Conservation (phyloP, 2,888 invertebrate species). For the Quadroppia sp. region DNA sequence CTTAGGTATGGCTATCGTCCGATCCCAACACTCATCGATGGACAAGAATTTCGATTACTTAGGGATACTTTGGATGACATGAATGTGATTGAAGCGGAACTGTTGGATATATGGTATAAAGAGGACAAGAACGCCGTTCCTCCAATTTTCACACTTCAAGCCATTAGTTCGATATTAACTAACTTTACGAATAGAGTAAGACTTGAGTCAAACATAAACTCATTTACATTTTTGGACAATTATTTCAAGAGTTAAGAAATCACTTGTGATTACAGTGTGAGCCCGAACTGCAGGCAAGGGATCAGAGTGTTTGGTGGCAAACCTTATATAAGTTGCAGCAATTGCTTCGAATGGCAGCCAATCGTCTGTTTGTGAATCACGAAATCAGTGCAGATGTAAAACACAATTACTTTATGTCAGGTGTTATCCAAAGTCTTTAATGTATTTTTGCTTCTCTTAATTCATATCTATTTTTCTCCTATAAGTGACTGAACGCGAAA, state of each 20-base stretch:
- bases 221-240: neutral
- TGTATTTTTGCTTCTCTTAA: slow-evolving; percentile 47
- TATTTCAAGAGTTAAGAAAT: too few relatives aligned
- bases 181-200: slow-evolving; percentile 82
- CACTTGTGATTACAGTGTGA: slow-evolving; percentile 63
- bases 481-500: slow-evolving; percentile 88
- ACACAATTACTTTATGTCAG: slow-evolving; percentile 99
- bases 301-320: slow-evolving; percentile 97
- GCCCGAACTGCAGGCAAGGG: slow-evolving; percentile 90
- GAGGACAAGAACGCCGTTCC: slow-evolving; percentile 95
- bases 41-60: slow-evolving; percentile 80
- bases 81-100: slow-evolving; percentile 67
- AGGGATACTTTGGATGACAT: slow-evolving; percentile 77
- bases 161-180: slow-evolving; percentile 91
- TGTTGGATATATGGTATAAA: slow-evolving; percentile 91
- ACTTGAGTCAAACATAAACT: slow-evolving; percentile 43
- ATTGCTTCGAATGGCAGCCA: slow-evolving; percentile 82
- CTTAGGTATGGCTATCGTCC: slow-evolving; percentile 84
- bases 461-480: neutral
- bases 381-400: slow-evolving; percentile 85
- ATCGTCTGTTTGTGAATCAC: slow-evolving; percentile 73
- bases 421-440: slow-evolving; percentile 56
- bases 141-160: slow-evolving; percentile 87
- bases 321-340: slow-evolving; percentile 92
- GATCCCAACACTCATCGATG: slow-evolving; percentile 89